These are phyloP conservation scores for Leptosomus discolor DNA, from an alignment of 2,113 vertebrate genomes.

Conservation along the genomic window DNA sequence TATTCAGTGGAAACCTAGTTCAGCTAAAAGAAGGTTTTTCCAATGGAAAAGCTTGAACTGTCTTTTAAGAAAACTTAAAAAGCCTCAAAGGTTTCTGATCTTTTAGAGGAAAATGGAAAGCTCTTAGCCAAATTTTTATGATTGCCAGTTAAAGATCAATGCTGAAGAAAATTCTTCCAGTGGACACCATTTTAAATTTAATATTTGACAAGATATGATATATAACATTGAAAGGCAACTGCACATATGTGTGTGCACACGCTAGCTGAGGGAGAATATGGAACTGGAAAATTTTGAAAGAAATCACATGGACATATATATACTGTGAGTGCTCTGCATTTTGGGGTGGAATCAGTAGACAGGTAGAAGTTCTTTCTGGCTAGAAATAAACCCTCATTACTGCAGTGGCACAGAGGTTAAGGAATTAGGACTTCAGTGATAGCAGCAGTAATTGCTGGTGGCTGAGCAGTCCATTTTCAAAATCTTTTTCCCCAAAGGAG, in stretches of 20 bases:
- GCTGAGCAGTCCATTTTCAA: not conserved
- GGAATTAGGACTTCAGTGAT: not conserved
- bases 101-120: not conserved
- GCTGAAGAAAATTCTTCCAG: not conserved
- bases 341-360: not conserved
- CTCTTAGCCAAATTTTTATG: not conserved
- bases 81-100: not conserved
- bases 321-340: not conserved
- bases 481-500: not conserved
- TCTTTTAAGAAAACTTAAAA: not conserved
- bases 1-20: not conserved
- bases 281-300: not conserved
- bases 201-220: not conserved
- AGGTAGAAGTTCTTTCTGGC: not conserved
- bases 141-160: not conserved
- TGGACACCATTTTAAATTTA: not conserved
- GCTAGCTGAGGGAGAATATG: not conserved
- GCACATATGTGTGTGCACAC: accelerated
- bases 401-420: not conserved
- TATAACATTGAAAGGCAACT: not conserved
- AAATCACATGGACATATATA: no score
- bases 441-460: not conserved
- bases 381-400: not conserved
- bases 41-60: not conserved
- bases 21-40: not conserved